A percentile compares a stretch with the other conserved stretches of the same genome.
Evolutionary conservation across 2,797 vertebrate genomes (phyloP).

Genomic region (Enteromius fasciolatus): DNA sequence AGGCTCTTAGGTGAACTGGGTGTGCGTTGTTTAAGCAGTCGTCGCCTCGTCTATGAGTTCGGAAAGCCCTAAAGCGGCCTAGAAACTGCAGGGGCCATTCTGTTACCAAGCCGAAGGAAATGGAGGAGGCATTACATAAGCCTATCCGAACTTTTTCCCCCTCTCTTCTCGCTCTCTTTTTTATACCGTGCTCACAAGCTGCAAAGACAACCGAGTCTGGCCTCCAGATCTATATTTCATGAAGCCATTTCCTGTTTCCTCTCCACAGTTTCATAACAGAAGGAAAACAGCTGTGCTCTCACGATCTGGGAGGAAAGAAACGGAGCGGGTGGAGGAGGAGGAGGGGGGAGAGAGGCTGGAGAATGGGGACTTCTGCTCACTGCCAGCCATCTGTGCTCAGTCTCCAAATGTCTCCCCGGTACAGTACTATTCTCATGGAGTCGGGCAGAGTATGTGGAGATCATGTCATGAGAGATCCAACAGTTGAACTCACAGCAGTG

Average conservation of each 20-base stretch:
- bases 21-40: neutral
- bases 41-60: conserved; percentile 6
- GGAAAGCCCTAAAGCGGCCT: neutral
- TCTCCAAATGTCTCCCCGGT: conserved; percentile 40
- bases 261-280: conserved; percentile 58
- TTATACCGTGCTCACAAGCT: conserved; percentile 33
- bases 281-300: conserved; percentile 59
- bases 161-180: conserved; percentile 12
- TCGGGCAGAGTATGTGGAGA: conserved; percentile 28
- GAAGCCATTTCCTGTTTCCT: conserved; percentile 58
- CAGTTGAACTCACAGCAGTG: conserved; percentile 26
- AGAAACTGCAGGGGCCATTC: conserved; percentile 16
- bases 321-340: conserved; percentile 34
- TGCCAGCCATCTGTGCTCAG: conserved; percentile 52
- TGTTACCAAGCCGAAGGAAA: conserved; percentile 35
- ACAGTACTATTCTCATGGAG: conserved; percentile 44
- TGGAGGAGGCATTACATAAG: conserved; percentile 44
- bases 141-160: conserved; percentile 21
- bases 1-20: conserved; percentile 17
- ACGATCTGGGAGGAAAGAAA: conserved; percentile 52
- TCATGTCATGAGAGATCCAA: conserved; percentile 39
- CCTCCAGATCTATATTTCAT: conserved; percentile 57
- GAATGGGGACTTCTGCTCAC: conserved; percentile 35
- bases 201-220: conserved; percentile 42
- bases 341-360: conserved; percentile 28